These are phyloP conservation scores for Drepanosiphum platanoidis DNA, from an alignment of 2,888 invertebrate species.

Conservation along the genomic window DNA sequence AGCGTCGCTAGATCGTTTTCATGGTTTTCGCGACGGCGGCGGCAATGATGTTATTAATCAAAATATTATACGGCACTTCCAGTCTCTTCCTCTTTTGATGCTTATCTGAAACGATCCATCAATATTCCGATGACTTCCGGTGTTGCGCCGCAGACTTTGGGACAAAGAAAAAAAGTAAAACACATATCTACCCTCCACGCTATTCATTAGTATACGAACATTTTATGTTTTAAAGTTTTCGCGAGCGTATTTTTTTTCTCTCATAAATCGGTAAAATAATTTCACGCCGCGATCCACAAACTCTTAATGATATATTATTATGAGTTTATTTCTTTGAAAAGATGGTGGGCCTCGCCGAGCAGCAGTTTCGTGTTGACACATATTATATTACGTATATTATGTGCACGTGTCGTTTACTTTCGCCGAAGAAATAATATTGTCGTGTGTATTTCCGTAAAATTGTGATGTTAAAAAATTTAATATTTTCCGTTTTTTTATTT, in stretches of 20 bases:
- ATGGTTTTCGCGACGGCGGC: background rate
- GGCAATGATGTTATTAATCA: constrained; percentile 36
- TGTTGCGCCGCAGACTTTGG: background rate
- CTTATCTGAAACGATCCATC: constrained; percentile 37
- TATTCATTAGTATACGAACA: background rate
- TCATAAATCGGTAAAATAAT: constrained; percentile 5
- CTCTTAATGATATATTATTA: constrained; percentile 23
- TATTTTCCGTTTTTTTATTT: no score
- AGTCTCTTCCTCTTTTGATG: background rate
- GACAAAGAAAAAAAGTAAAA: constrained; percentile 14
- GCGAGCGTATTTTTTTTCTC: background rate
- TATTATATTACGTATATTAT: no score
- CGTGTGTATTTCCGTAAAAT: no score
- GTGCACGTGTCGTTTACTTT: background rate
- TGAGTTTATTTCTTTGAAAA: no score
- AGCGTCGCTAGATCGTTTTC: constrained; percentile 17
- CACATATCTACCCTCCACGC: background rate
- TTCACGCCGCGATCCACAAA: background rate
- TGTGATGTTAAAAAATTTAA: no score
- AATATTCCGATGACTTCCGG: constrained; percentile 19
- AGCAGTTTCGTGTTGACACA: no score
- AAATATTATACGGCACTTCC: constrained; percentile 1
- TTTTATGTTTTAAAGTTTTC: constrained; percentile 1
- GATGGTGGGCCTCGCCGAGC: no score
- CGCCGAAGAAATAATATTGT: background rate